Evolutionary conservation across 2,113 vertebrate genomes (phyloP).

Genomic region (Platichthys flesus): DNA sequence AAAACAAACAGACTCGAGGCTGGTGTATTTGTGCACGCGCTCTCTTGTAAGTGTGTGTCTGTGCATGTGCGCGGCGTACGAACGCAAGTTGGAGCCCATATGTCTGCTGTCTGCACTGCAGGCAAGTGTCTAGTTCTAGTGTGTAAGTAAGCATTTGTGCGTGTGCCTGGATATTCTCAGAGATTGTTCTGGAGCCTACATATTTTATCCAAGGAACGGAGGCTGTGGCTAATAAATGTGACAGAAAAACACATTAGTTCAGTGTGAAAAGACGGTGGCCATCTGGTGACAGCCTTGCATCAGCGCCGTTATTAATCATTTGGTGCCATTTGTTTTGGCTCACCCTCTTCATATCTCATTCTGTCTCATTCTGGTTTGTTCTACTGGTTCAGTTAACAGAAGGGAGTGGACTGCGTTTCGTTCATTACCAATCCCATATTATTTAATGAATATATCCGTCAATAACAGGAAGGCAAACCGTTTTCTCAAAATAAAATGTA

Average conservation of each 20-base stretch:
- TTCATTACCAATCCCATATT: conserved; percentile 10
- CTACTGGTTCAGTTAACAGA: conserved; percentile 30
- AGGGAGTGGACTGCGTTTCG: conserved; percentile 6
- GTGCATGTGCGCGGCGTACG: conserved; percentile 24
- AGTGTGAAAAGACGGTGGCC: conserved; percentile 58
- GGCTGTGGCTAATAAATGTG: conserved; percentile 60
- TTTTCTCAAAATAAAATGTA: not conserved
- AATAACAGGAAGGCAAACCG: not conserved
- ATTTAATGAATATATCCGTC: not conserved
- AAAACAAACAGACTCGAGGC: conserved; percentile 75
- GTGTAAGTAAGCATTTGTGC: conserved; percentile 25
- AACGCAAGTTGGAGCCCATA: conserved; percentile 57
- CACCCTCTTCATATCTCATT: conserved; percentile 46
- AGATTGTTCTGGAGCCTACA: conserved; percentile 44
- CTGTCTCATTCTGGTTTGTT: conserved; percentile 44
- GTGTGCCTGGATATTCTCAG: conserved; percentile 46
- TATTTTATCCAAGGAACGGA: conserved; percentile 53
- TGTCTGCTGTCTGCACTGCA: conserved; percentile 62
- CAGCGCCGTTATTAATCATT: conserved; percentile 55
- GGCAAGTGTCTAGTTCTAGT: conserved; percentile 49
- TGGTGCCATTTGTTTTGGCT: conserved; percentile 56
- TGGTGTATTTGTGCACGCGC: conserved; percentile 47
- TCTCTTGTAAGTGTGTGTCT: conserved; percentile 19
- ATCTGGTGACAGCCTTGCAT: conserved; percentile 70
- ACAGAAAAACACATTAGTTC: conserved; percentile 66